phyloP scores from a whole-genome alignment of 92 coral and sea anemone species.

The Zoanthus sociatus region DNA sequence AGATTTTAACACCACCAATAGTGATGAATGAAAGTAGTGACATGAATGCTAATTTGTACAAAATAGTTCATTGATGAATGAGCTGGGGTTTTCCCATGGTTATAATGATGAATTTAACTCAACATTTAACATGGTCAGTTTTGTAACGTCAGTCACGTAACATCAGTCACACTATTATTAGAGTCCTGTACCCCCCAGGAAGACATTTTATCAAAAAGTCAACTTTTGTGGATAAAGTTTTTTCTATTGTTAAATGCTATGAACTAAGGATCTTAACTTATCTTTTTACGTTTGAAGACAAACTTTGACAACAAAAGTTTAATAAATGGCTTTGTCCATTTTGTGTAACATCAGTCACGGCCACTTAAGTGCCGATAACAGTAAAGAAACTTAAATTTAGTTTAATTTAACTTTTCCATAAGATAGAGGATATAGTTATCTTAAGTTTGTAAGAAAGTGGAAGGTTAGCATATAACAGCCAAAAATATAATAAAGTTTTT shows the following conservation, averaged over 20 bases:
- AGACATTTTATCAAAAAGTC: slow-evolving; percentile 42
- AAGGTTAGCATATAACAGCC: slow-evolving; percentile 41
- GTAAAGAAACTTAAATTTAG: slow-evolving; percentile 26
- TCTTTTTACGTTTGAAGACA: slow-evolving; percentile 31
- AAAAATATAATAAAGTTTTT: slow-evolving; percentile 29
- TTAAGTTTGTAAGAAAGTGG: slow-evolving; percentile 45
- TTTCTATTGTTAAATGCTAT: slow-evolving; percentile 40
- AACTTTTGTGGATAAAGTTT: slow-evolving; percentile 39
- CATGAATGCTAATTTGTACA: slow-evolving; percentile 25
- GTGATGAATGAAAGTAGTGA: slow-evolving; percentile 50
- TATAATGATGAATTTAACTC: slow-evolving; percentile 21
- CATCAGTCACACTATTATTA: slow-evolving; percentile 50
- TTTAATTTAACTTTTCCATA: slow-evolving; percentile 40
- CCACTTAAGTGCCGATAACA: slow-evolving; percentile 45
- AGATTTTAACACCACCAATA: slow-evolving; percentile 47
- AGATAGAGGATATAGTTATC: slow-evolving; percentile 31
- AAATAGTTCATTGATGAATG: slow-evolving; percentile 47
- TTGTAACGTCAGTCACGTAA: slow-evolving; percentile 31
- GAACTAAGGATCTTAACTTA: slow-evolving; percentile 44
- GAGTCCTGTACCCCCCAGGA: slow-evolving; percentile 26
- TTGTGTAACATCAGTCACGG: slow-evolving; percentile 56
- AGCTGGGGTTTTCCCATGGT: slow-evolving; percentile 47
- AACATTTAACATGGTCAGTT: slow-evolving; percentile 26
- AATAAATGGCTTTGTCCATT: slow-evolving; percentile 35
- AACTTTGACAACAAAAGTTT: slow-evolving; percentile 28